These are phyloP conservation scores for Melitaea cinxia DNA, from an alignment of 1,140 invertebrate species.

Conservation along the genomic window DNA sequence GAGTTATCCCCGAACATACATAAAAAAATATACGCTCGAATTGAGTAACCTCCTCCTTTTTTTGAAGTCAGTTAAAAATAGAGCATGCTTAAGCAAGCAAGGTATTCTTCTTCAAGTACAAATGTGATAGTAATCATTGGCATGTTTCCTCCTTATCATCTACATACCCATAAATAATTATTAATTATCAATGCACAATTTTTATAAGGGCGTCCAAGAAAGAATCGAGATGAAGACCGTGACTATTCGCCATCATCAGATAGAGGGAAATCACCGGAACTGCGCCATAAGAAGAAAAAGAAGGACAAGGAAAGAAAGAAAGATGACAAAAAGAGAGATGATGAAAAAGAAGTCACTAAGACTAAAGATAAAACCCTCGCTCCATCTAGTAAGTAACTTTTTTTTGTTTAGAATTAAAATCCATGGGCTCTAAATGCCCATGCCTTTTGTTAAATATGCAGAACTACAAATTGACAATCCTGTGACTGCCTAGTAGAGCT, in stretches of 20 bases:
- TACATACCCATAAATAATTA: neutral
- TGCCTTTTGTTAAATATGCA: no score
- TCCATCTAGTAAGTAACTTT: slow-evolving; percentile 65
- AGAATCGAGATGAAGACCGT: slow-evolving; percentile 49
- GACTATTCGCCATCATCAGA: slow-evolving; percentile 64
- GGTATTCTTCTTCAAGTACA: no score
- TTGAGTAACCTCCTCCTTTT: no score
- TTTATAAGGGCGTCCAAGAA: slow-evolving; percentile 58
- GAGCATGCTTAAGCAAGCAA: no score
- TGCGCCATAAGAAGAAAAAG: slow-evolving; percentile 75
- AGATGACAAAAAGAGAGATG: slow-evolving; percentile 28
- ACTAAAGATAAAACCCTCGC: slow-evolving; percentile 75
- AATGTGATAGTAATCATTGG: no score
- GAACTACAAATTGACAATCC: no score
- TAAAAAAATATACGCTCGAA: no score
- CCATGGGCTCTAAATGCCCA: no score
- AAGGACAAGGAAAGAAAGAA: slow-evolving; percentile 67
- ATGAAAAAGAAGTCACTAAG: slow-evolving; percentile 58
- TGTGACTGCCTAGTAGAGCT: no score
- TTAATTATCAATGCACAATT: neutral
- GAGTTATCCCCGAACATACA: no score
- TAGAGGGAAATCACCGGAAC: slow-evolving; percentile 59
- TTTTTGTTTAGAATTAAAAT: neutral
- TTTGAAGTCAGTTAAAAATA: no score
- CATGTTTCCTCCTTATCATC: no score